Percentiles rank a stretch among this genome's conserved stretches.
phyloP scores from a whole-genome alignment of 2,888 invertebrate species.

The Sturmia bella region DNA sequence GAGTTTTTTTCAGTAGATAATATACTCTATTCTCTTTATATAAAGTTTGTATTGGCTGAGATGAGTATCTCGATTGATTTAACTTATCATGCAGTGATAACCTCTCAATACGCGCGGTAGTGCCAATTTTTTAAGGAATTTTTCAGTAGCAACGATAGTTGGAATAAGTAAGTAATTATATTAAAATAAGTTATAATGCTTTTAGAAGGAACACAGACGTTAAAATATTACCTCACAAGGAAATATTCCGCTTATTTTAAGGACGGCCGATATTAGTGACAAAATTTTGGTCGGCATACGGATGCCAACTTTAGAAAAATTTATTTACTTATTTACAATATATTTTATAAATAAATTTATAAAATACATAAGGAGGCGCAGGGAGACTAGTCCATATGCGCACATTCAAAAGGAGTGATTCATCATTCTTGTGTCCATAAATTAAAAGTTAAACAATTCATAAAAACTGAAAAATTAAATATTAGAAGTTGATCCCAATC shows the following conservation, averaged over 20 bases:
- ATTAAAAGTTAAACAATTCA: no score
- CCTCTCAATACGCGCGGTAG: constrained; percentile 17
- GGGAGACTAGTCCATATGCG: no score
- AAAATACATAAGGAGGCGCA: no score
- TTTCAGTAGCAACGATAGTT: background rate
- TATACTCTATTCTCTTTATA: constrained; percentile 11
- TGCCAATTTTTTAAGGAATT: background rate
- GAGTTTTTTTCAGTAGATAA: constrained; percentile 1
- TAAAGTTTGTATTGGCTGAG: background rate
- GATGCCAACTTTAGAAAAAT: constrained; percentile 16
- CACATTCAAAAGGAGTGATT: no score
- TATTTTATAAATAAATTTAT: no score
- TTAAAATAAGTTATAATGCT: background rate
- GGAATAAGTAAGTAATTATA: constrained; percentile 5
- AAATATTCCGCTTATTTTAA: constrained; percentile 1
- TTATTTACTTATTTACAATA: no score
- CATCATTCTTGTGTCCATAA: no score
- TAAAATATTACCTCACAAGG: background rate
- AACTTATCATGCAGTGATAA: no score
- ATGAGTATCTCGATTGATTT: background rate
- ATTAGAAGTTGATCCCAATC: no score
- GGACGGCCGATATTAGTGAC: constrained; percentile 32
- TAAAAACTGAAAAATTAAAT: no score
- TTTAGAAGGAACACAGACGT: background rate
- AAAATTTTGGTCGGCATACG: background rate